Percentiles rank a stretch among this genome's conserved stretches.
phyloP scores from a whole-genome alignment of 2,888 invertebrate genomes.

The Coleophora flavipennella region DNA sequence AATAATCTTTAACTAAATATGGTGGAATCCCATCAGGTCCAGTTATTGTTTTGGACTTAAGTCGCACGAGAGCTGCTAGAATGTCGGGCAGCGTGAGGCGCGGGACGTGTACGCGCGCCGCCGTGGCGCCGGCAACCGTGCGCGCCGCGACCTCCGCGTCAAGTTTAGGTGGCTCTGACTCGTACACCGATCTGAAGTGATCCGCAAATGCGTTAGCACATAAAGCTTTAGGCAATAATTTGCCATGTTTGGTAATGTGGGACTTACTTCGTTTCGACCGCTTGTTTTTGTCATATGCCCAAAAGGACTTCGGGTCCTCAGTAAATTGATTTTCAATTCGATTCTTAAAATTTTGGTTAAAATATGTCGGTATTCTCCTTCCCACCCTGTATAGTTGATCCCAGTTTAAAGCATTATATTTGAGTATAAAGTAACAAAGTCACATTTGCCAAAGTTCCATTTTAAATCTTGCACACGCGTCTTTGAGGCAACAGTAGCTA shows the following conservation, averaged over 20 bases:
- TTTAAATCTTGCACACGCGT: too few relatives aligned
- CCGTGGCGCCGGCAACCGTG: background rate
- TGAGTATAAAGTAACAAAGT: too few relatives aligned
- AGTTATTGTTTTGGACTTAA: conserved; percentile 4
- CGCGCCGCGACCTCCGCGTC: background rate
- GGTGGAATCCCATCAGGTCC: conserved; percentile 10
- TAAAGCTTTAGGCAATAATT: background rate
- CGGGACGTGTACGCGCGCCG: background rate
- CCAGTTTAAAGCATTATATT: too few relatives aligned
- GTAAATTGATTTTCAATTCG: conserved; percentile 1
- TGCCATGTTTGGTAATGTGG: conserved; percentile 1
- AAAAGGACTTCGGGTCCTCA: conserved; percentile 7
- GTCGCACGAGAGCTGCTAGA: background rate
- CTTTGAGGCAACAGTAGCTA: too few relatives aligned
- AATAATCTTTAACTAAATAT: conserved; percentile 5
- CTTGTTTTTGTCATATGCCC: conserved; percentile 4
- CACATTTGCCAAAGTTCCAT: too few relatives aligned
- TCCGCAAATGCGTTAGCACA: conserved; percentile 5
- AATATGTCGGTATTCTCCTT: background rate
- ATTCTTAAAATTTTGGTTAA: conserved; percentile 1
- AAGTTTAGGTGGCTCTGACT: background rate
- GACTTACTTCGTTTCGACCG: background rate
- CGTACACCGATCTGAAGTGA: conserved; percentile 6
- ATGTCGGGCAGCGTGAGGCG: conserved; percentile 1
- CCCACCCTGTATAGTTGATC: background rate